These are phyloP conservation scores for Leptinotarsa tumamoca DNA, from an alignment of 2,888 invertebrate genomes.

Conservation along the genomic window DNA sequence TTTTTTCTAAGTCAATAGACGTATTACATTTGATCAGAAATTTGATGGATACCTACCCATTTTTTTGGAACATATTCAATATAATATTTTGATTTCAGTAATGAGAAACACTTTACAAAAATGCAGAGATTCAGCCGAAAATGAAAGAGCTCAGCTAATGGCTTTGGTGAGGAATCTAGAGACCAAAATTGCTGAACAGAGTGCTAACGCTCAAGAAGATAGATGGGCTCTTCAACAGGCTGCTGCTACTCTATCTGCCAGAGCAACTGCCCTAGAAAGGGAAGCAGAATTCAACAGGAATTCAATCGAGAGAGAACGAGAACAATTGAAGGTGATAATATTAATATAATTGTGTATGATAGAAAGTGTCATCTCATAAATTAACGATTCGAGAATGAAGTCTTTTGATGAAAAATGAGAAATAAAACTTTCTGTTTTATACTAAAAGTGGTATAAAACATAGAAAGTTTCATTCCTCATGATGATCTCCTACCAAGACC, in stretches of 20 bases:
- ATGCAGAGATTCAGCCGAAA: conserved; percentile 70
- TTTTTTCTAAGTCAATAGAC: too few species aligned
- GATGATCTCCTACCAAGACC: too few species aligned
- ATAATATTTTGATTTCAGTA: conserved; percentile 62
- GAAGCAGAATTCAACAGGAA: conserved; percentile 72
- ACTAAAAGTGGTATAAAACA: too few species aligned
- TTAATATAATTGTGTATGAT: not conserved
- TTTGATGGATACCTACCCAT: too few species aligned
- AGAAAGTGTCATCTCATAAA: not conserved
- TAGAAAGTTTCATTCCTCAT: too few species aligned
- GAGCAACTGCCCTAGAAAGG: conserved; percentile 72
- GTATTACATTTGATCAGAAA: too few species aligned
- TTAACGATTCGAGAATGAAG: not conserved
- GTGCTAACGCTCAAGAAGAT: conserved; percentile 62
- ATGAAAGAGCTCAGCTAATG: conserved; percentile 70
- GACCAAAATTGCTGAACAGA: conserved; percentile 72
- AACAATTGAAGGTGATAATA: conserved; percentile 69
- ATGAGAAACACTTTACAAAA: conserved; percentile 71
- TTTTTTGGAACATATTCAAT: too few species aligned
- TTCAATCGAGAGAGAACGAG: conserved; percentile 71
- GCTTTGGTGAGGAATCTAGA: conserved; percentile 71
- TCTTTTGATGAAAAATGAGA: too few species aligned
- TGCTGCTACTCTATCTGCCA: conserved; percentile 72
- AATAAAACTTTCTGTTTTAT: too few species aligned
- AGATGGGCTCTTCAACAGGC: conserved; percentile 70